These are phyloP conservation scores for Drusus annulatus DNA, from an alignment of 1,140 invertebrate species.

Conservation along the genomic window DNA sequence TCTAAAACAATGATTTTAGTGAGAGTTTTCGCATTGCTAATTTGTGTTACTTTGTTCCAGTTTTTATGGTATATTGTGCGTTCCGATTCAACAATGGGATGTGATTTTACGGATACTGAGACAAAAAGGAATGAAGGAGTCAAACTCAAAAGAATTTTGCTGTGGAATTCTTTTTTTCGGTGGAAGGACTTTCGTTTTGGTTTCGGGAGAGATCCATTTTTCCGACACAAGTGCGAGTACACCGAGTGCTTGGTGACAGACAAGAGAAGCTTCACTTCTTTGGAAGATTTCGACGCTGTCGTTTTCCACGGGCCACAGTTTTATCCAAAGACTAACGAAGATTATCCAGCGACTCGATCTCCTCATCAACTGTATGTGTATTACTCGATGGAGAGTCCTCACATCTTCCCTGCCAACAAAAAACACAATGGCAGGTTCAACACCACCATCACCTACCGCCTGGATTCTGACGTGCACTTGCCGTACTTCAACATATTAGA, in stretches of 20 bases:
- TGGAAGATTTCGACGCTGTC: constrained; percentile 64
- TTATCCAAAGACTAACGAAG: constrained; percentile 58
- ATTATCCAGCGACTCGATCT: constrained; percentile 23
- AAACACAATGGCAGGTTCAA: constrained; percentile 67
- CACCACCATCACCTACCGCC: constrained; percentile 74
- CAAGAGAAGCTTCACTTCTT: background rate
- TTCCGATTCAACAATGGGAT: too few relatives aligned
- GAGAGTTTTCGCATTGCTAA: too few relatives aligned
- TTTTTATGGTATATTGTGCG: too few relatives aligned
- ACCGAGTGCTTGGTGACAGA: constrained; percentile 37
- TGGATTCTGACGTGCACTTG: constrained; percentile 76
- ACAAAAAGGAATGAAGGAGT: too few relatives aligned
- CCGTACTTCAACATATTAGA: constrained; percentile 72
- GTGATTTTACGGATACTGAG: too few relatives aligned
- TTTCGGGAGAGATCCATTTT: background rate
- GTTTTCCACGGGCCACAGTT: constrained; percentile 62
- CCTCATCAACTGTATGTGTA: constrained; percentile 55
- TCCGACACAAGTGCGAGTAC: background rate
- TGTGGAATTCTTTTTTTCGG: constrained; percentile 42
- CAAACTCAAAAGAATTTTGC: background rate
- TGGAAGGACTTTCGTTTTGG: constrained; percentile 8
- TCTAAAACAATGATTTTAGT: too few relatives aligned
- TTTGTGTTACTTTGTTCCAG: too few relatives aligned
- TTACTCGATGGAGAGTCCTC: constrained; percentile 58
- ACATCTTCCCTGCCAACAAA: constrained; percentile 59